Evolutionary conservation across 2,797 vertebrate genomes (phyloP), one percentile per base, ranked within the genome.

Genomic region (Pangasius djambal): DNA sequence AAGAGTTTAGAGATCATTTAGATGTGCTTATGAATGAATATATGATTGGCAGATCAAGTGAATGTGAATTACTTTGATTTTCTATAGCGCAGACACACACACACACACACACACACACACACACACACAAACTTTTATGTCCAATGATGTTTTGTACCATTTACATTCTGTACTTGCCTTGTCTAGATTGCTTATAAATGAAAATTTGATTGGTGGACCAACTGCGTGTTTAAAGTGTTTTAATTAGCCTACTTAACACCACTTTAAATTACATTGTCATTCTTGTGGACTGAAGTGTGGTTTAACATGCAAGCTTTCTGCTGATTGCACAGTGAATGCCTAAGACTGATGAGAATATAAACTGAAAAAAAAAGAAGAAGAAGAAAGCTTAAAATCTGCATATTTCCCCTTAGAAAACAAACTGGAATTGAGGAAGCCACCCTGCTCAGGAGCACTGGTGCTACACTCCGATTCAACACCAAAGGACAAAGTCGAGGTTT

Each of bases 401-500:
- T 61, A 13, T n/a, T 79, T 40, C 40, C 87, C 18, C 6, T 74
- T 50, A 94, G 93, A 86, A 91, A 93, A 90, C 69, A 92, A 91
- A 12, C 44, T 92, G 88, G 90, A 91, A 88, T 48, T 89, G 59
- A 91, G 89, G 89, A 93, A 90, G 87, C 78, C 88, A 18, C 55
- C 93, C 18, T 88, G 92, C 40, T 61, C 87, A 6, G 74, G 90
- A n/a, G 85, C 92, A 2, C 77, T 93, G 86, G 91, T 93, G 40
- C 86, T 94, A 44, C 91, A 77, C 34, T 78, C 88, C 2, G 83
- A 92, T 83, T 91, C 89, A 52, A 88, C 86, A 59, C 89, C 89
- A 50, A 90, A 88, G 86, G 87, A 88, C 77, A 93, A 92, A 90
- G 86, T 84, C 12, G 89, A 93, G 93, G 93, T 94, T 85, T 79